Evolutionary conservation across 2,797 vertebrate species (phyloP).

Genomic region (Halcyon leucocephala): DNA sequence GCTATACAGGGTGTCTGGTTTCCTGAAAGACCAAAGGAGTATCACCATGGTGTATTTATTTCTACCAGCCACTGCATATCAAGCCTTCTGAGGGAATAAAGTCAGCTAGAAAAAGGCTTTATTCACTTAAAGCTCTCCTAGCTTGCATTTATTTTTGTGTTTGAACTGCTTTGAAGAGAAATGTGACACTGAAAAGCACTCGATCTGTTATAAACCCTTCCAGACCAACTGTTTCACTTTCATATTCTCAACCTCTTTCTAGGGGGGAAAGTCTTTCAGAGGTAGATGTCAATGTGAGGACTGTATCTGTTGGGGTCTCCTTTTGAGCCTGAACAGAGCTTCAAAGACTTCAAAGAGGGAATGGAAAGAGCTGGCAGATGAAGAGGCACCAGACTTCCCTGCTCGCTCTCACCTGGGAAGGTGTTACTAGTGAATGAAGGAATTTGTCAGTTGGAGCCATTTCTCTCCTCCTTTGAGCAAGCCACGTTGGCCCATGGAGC

Average conservation of each 20-base stretch:
- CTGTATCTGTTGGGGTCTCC: neutral
- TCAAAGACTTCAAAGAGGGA: neutral
- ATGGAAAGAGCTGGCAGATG: neutral
- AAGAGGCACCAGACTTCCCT: neutral
- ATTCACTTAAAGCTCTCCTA: neutral
- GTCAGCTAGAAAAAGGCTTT: neutral
- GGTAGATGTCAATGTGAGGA: neutral
- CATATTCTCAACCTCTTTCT: neutral
- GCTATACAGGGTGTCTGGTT: neutral
- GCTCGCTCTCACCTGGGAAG: neutral
- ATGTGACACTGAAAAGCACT: neutral
- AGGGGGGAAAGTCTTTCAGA: neutral
- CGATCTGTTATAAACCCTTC: neutral
- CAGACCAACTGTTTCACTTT: neutral
- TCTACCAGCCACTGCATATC: neutral
- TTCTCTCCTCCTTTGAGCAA: neutral
- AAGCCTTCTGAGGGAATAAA: neutral
- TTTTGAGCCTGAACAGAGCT: neutral
- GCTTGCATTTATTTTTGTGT: neutral
- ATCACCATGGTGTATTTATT: neutral
- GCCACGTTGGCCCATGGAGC: neutral
- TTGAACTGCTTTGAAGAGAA: slow-evolving; percentile 8
- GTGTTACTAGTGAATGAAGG: neutral
- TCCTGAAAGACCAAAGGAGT: neutral
- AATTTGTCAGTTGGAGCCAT: neutral